Conservation (phyloP, 1,140 invertebrate genomes). For the Leptestheria dahalacensis region DNA sequence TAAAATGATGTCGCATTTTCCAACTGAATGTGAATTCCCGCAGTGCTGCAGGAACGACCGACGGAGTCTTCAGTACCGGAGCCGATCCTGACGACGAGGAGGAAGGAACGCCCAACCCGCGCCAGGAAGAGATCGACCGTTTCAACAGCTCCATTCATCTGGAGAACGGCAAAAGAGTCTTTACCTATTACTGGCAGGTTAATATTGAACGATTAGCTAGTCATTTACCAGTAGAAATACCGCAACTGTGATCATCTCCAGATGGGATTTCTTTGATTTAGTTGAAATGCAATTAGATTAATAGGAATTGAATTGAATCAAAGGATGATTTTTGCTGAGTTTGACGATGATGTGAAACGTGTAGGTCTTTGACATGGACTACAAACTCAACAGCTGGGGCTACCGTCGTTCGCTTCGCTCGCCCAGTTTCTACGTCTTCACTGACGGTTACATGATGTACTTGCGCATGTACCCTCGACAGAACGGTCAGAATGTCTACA, state of each 20-base stretch:
- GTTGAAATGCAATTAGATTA: too few relatives aligned
- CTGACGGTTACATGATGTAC: conserved; percentile 29
- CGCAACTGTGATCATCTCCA: too few relatives aligned
- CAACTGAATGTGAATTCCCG: neutral
- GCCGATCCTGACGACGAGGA: conserved; percentile 16
- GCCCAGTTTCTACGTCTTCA: conserved; percentile 30
- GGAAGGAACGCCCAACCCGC: conserved; percentile 21
- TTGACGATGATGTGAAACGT: too few relatives aligned
- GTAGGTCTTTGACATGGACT: conserved; percentile 24
- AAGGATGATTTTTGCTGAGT: too few relatives aligned
- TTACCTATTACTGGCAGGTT: conserved; percentile 33
- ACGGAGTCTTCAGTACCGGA: conserved; percentile 11
- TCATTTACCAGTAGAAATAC: too few relatives aligned
- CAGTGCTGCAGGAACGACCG: neutral
- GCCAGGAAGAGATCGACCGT: conserved; percentile 21
- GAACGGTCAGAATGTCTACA: conserved; percentile 28
- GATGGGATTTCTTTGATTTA: too few relatives aligned
- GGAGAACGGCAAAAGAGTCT: conserved; percentile 25
- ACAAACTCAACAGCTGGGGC: conserved; percentile 30
- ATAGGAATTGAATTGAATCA: too few relatives aligned
- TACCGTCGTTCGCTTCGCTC: conserved; percentile 28
- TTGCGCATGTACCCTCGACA: conserved; percentile 28
- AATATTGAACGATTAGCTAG: too few relatives aligned
- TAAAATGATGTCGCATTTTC: neutral
- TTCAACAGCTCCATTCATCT: conserved; percentile 27